Conservation (phyloP, 2,888 invertebrate species). For the Drosophila anomelani region DNA sequence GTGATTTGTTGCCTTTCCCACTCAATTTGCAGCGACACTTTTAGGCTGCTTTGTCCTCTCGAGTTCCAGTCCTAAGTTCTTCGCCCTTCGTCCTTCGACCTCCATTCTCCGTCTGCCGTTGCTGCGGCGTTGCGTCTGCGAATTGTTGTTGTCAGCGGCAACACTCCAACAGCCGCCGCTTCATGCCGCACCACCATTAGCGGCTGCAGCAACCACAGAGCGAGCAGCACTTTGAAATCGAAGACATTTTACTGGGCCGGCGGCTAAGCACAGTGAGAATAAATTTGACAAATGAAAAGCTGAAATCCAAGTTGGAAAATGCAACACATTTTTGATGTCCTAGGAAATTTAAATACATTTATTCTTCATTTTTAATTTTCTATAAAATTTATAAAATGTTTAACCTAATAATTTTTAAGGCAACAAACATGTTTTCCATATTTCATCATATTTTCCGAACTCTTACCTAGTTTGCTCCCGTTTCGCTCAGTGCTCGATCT, state of each 20-base stretch:
- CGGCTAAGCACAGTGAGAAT: slow-evolving; percentile 20
- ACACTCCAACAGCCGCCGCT: slow-evolving; percentile 56
- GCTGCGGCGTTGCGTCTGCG: slow-evolving; percentile 16
- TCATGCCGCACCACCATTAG: slow-evolving; percentile 60
- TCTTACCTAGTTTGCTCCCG: no score
- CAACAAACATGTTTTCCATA: neutral
- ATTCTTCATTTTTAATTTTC: neutral
- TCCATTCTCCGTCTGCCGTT: slow-evolving; percentile 7
- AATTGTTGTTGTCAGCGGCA: slow-evolving; percentile 71
- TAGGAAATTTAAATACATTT: neutral
- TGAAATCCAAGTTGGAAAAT: neutral
- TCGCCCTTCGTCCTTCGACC: neutral
- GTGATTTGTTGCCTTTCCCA: slow-evolving; percentile 72
- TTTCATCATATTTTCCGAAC: neutral
- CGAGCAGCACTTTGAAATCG: slow-evolving; percentile 75
- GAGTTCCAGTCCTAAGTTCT: slow-evolving; percentile 15
- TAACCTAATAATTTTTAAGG: neutral
- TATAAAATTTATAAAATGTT: neutral
- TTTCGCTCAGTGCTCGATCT: neutral
- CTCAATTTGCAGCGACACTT: slow-evolving; percentile 68
- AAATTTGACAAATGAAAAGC: neutral
- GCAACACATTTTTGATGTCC: no score
- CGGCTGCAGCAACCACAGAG: slow-evolving; percentile 52
- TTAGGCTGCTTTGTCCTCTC: slow-evolving; percentile 54
- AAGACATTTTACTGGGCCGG: slow-evolving; percentile 64